Base-by-base conservation (phyloP, 2,888 invertebrate species). In the Amphimallon solstitiale region DNA sequence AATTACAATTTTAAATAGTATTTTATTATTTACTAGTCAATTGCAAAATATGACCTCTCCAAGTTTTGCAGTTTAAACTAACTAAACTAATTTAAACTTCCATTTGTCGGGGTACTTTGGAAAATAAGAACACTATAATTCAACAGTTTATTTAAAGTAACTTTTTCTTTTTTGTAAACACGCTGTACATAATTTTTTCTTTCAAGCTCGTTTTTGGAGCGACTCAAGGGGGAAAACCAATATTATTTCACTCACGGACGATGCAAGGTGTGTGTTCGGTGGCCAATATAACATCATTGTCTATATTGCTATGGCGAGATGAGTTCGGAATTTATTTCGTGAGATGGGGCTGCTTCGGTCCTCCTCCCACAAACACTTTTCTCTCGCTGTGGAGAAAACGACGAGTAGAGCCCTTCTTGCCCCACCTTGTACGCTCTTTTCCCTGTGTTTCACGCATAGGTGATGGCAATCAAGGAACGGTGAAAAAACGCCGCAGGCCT, bases 201-300 rank as follows among this genome's bases (percentile, higher is more conserved):
- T n/a, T n/a, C n/a, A n/a, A n/a, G n/a, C n/a, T n/a, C n/a, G n/a
- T n/a, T n/a, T n/a, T n/a, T n/a, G n/a, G n/a, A n/a, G n/a, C n/a
- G n/a, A n/a, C n/a, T n/a, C n/a, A n/a, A n/a, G 67, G 63, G 73
- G 75, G 70, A 69, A 68, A 69, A 63, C 75, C 73, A 77, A 77
- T 77, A 77, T 77, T 79, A 79, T 79, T 78, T 79, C 72, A 71
- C 78, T 78, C 79, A 78, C 79, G 79, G 75, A 77, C 73, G 73
- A 72, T 75, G 77, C 77, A 78, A 78, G 78, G 79, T 78, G 77
- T 78, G 77, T 48, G 68, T 70, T 76, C 60, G 68, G 70, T 70
- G 75, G 72, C 77, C 77, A 77, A 78, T 77, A 77, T 77, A 77
- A 78, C 77, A 77, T 77, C 75, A 76, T 77, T 77, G 77, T 76